Percentiles rank a stretch among this genome's conserved stretches.
phyloP scores from a whole-genome alignment of 2,113 vertebrate species.

The Axis porcinus region DNA sequence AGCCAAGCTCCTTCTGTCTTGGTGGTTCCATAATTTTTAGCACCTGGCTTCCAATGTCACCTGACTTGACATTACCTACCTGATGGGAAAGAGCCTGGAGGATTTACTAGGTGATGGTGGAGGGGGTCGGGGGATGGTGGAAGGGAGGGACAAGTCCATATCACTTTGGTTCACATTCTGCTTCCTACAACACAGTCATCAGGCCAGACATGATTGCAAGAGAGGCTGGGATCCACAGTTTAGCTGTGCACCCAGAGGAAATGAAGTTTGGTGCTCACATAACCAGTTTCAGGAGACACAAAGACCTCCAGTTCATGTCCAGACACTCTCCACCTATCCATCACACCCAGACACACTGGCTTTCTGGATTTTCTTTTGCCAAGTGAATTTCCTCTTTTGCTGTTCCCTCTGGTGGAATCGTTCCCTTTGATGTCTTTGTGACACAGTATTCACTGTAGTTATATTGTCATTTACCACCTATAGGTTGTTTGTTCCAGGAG shows the following conservation, averaged over 20 bases:
- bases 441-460: background rate
- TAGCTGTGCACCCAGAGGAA: background rate
- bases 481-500: too few species aligned
- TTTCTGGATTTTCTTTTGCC: background rate
- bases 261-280: background rate
- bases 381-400: background rate
- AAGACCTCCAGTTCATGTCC: background rate
- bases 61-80: background rate
- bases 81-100: background rate
- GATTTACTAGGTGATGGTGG: too few species aligned
- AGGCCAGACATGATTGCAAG: background rate
- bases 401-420: background rate
- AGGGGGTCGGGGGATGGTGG: background rate
- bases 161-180: background rate
- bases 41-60: background rate
- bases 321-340: background rate
- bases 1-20: background rate
- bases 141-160: background rate
- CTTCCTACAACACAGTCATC: background rate
- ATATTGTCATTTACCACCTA: background rate
- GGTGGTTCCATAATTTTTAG: background rate
- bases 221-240: background rate
- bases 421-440: background rate
- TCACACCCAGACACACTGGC: background rate
- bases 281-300: background rate